Evolutionary conservation across 2,888 invertebrate species (phyloP).

Genomic region (Caenorhabditis imperialis): DNA sequence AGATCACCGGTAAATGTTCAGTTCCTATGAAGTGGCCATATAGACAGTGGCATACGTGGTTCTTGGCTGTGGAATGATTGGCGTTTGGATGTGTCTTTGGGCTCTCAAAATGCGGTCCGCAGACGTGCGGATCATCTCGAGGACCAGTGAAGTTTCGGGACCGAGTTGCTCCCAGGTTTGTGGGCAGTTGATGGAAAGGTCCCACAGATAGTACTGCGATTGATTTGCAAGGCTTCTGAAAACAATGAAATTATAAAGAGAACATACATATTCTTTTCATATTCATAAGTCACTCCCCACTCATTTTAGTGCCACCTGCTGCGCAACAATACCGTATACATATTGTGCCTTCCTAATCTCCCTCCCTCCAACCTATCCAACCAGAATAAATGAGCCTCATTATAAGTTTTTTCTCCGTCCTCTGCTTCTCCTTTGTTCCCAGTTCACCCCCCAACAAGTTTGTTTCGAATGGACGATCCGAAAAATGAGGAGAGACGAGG

Average conservation of each 20-base stretch:
- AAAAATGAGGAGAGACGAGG: slow-evolving; percentile 5
- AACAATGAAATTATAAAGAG: slow-evolving; percentile 2
- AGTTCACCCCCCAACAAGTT: slow-evolving; percentile 25
- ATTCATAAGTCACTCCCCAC: slow-evolving; percentile 40
- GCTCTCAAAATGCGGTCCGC: neutral
- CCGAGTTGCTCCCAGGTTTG: slow-evolving; percentile 12
- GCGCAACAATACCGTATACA: slow-evolving; percentile 50
- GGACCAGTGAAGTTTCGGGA: slow-evolving; percentile 23
- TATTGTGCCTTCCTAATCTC: slow-evolving; percentile 36
- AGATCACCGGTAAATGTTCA: slow-evolving; percentile 6
- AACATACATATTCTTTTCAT: slow-evolving; percentile 11
- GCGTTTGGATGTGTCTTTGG: neutral
- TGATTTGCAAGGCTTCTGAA: slow-evolving; percentile 35
- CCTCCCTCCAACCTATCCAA: slow-evolving; percentile 39
- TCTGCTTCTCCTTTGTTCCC: slow-evolving; percentile 21
- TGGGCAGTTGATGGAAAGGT: slow-evolving; percentile 2
- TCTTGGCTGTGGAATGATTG: slow-evolving; percentile 13
- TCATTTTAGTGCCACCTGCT: slow-evolving; percentile 46
- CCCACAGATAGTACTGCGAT: slow-evolving; percentile 28
- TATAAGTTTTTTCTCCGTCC: slow-evolving; percentile 43
- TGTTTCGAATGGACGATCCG: slow-evolving; percentile 5
- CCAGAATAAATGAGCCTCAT: slow-evolving; percentile 54
- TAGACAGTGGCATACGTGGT: slow-evolving; percentile 21
- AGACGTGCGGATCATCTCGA: slow-evolving; percentile 48
- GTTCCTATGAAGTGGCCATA: slow-evolving; percentile 31